phyloP scores from a whole-genome alignment of 2,888 invertebrate species.

The Gonocerus acuteangulatus region DNA sequence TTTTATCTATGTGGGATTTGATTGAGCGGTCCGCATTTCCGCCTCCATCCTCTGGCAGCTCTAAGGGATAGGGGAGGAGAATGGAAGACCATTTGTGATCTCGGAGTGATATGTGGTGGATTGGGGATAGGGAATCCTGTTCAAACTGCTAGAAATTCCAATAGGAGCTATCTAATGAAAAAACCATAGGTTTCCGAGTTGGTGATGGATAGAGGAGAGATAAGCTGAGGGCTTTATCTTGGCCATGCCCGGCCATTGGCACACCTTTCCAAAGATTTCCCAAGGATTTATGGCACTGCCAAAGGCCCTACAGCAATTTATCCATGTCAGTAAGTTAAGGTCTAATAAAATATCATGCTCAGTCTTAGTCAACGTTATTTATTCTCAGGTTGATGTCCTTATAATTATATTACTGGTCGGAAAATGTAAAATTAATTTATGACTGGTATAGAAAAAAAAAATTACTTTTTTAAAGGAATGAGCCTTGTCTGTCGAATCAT shows the following conservation, averaged over 20 bases:
- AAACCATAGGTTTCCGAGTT: constrained; percentile 21
- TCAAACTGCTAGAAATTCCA: constrained; percentile 28
- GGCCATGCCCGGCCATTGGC: constrained; percentile 2
- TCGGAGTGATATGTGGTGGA: not conserved
- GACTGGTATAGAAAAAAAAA: too few relatives aligned
- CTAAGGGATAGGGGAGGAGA: not conserved
- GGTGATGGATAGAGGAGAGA: constrained; percentile 25
- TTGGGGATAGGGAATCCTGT: not conserved
- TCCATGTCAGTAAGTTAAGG: not conserved
- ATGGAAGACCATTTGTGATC: constrained; percentile 3
- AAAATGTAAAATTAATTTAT: too few relatives aligned
- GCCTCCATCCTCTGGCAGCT: too few relatives aligned
- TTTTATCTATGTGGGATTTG: too few relatives aligned
- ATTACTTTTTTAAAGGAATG: too few relatives aligned
- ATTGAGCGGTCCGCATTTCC: too few relatives aligned
- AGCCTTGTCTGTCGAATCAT: too few relatives aligned
- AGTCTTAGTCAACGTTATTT: too few relatives aligned
- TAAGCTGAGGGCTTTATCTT: constrained; percentile 18
- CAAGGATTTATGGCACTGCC: not conserved
- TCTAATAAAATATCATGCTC: too few relatives aligned
- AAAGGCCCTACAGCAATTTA: not conserved
- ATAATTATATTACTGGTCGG: too few relatives aligned
- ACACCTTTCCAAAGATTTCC: not conserved
- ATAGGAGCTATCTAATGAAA: constrained; percentile 28
- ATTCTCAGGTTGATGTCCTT: too few relatives aligned